Evolutionary conservation across 1,140 invertebrate genomes (phyloP).

Genomic region (Zaprionus taronus): DNA sequence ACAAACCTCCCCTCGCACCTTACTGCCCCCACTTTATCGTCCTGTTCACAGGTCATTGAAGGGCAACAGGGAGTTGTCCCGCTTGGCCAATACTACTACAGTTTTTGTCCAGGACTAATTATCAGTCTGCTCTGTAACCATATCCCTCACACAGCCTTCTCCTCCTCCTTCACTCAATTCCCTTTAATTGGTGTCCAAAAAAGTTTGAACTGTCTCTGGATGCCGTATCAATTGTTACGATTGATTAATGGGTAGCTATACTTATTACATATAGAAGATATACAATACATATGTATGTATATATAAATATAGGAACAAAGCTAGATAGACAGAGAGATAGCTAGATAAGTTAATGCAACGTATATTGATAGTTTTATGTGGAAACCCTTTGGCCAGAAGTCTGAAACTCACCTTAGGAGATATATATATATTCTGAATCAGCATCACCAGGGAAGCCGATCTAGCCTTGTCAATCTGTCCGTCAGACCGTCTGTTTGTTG

Average conservation of each 20-base stretch:
- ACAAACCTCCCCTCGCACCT: not conserved
- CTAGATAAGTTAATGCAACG: not conserved
- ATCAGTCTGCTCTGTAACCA: conserved; percentile 1
- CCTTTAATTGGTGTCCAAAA: not conserved
- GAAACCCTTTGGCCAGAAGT: too few relatives aligned
- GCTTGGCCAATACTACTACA: not conserved
- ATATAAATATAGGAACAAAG: not conserved
- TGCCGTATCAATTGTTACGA: not conserved
- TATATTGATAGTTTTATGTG: too few relatives aligned
- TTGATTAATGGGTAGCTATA: not conserved
- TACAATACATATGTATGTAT: not conserved
- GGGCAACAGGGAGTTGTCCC: conserved; percentile 35
- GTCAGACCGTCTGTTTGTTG: too few relatives aligned
- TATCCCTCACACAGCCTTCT: not conserved
- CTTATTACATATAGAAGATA: not conserved
- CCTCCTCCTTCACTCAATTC: not conserved
- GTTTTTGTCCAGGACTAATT: not conserved
- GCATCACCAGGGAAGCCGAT: too few relatives aligned
- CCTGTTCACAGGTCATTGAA: conserved; percentile 57
- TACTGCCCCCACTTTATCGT: conserved; percentile 24
- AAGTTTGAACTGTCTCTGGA: not conserved
- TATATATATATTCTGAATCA: too few relatives aligned
- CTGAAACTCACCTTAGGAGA: too few relatives aligned
- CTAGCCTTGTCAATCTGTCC: too few relatives aligned
- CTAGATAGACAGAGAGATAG: not conserved